Evolutionary conservation across 2,797 vertebrate genomes (phyloP).

Genomic region (Loriculus beryllinus): DNA sequence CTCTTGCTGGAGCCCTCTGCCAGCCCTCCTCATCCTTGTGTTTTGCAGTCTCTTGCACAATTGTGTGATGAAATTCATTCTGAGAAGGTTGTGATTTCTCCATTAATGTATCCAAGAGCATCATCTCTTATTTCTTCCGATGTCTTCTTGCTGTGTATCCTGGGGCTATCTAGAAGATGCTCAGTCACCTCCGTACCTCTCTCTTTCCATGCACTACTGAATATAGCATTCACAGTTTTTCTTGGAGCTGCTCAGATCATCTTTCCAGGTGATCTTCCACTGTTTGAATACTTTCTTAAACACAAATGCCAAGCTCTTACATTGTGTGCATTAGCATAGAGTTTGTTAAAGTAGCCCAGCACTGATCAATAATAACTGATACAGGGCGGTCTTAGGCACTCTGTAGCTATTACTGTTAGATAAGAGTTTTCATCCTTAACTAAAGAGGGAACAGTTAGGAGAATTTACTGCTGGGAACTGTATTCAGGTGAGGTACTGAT

Average conservation of each 20-base stretch:
- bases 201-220: neutral
- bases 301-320: neutral
- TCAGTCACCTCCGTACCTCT: neutral
- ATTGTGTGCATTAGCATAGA: slow-evolving; percentile 16
- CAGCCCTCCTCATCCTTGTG: rapidly evolving
- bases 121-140: neutral
- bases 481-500: neutral
- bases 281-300: slow-evolving; percentile 3
- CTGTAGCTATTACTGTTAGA: neutral
- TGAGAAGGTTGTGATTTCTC: neutral
- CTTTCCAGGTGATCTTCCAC: neutral
- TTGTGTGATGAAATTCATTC: neutral
- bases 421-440: slow-evolving; percentile 19
- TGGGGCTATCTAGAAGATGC: neutral
- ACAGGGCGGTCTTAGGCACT: neutral
- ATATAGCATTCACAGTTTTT: neutral
- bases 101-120: neutral
- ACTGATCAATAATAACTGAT: slow-evolving; percentile 39
- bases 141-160: neutral
- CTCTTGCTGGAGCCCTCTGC: neutral
- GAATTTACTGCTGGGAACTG: slow-evolving; percentile 25
- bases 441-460: slow-evolving; percentile 29
- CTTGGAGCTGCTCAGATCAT: neutral
- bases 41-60: neutral
- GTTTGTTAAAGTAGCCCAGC: neutral